Base-by-base conservation (phyloP, 2,113 vertebrate species). In the Ceyx melanurus region DNA sequence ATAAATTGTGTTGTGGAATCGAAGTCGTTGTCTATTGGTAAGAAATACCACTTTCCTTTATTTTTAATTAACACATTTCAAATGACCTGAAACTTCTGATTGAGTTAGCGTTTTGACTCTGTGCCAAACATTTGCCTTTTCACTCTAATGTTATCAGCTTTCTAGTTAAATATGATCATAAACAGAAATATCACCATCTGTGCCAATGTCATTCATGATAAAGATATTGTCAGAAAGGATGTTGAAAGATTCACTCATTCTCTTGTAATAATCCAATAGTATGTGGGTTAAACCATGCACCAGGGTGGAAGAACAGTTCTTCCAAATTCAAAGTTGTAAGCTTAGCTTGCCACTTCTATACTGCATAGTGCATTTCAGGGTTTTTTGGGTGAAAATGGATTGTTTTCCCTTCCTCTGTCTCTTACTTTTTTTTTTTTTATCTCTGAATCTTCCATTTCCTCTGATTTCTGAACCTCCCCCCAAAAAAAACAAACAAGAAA, bases 121-220 rank as follows among this genome's bases (percentile, higher is more conserved):
- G 6, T 79, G 81, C 64, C 88, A 96, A 89, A 90, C 13, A 85
- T 61, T 89, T 95, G 61, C 53, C 54, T 86, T 84, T 82, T 92
- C 89, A 42, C 45, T 79, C 51, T 70, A 85, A 42, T 46, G n/a
- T 83, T 89, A 93, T 96, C 51, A 72, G 18, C 23, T 92, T 86
- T 84, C 50, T 42, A 73, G 50, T 60, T 91, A 95, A 90, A 65
- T 79, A 89, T 70, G 85, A 88, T 87, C 70, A 78, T 71, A 95
- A 96, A 94, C 53, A 96, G 86, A 96, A 97, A 94, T 93, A 84
- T 29, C 58, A 86, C 89, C 89, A 90, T 91, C 83, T 96, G 89
- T 73, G 40, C 35, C 74, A 89, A 50, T 92, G 74, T 50, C 48
- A 82, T 64, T 92, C 71, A 65, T 20, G 35, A 64, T 25, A 77